phyloP scores from a whole-genome alignment of 1,140 invertebrate genomes.

The Platyura marginata region DNA sequence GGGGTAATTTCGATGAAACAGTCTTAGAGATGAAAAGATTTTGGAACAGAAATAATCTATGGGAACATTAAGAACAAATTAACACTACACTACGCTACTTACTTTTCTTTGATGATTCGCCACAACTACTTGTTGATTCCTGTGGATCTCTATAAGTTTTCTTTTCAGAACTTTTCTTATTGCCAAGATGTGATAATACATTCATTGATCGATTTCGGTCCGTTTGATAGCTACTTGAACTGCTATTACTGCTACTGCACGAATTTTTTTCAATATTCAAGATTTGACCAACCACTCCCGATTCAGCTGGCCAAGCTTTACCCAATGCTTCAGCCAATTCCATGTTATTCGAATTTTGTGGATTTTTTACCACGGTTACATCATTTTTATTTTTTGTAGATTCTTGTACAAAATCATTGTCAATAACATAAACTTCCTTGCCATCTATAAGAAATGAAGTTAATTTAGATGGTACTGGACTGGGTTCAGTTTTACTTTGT shows the following conservation, averaged over 20 bases:
- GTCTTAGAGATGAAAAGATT: background rate
- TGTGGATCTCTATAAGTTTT: background rate
- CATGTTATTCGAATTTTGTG: conserved; percentile 9
- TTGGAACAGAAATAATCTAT: background rate
- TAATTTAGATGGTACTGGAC: no score
- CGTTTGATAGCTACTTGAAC: background rate
- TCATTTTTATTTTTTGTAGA: conserved; percentile 22
- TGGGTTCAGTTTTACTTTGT: background rate
- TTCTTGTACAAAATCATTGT: conserved; percentile 13
- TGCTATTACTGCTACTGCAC: conserved; percentile 3
- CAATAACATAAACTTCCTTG: conserved; percentile 13
- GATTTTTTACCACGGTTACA: conserved; percentile 16
- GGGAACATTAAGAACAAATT: background rate
- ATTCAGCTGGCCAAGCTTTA: conserved; percentile 2
- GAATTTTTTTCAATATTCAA: background rate
- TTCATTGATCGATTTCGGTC: conserved; percentile 7
- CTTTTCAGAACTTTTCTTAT: background rate
- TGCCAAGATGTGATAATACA: conserved; percentile 5
- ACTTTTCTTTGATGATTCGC: background rate
- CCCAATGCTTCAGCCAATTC: background rate
- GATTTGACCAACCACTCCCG: background rate
- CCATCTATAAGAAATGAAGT: no score
- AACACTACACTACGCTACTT: background rate
- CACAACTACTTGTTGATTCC: background rate
- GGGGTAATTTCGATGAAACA: background rate